Percentiles rank a stretch among this genome's conserved stretches.
Evolutionary conservation across 2,888 invertebrate genomes (phyloP).

Genomic region (Ornithoptera alexandrae): DNA sequence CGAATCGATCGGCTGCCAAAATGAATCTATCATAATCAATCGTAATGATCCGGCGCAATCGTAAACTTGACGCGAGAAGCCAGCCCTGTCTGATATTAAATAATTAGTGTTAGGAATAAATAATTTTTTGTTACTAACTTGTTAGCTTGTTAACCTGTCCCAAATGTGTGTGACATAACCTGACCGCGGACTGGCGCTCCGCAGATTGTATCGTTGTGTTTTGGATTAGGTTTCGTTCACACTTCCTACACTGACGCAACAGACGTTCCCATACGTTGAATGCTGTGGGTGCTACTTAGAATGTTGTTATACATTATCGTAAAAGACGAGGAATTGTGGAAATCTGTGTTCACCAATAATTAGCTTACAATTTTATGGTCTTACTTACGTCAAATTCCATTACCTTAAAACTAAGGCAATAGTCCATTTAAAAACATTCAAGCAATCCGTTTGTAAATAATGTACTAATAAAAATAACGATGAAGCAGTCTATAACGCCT

Average conservation of each 20-base stretch:
- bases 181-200: slow-evolving; percentile 32
- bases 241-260: slow-evolving; percentile 60
- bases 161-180: slow-evolving; percentile 40
- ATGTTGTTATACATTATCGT: slow-evolving; percentile 2
- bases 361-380: not conserved
- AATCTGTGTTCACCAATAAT: not conserved
- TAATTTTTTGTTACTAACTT: no score
- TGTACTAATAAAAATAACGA: not conserved
- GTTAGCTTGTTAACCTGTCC: slow-evolving; percentile 33
- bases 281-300: slow-evolving; percentile 16
- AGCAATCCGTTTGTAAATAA: not conserved
- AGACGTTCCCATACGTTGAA: slow-evolving; percentile 52
- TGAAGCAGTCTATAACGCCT: not conserved
- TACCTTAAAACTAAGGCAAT: no score
- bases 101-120: slow-evolving; percentile 35
- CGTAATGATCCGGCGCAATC: slow-evolving; percentile 27
- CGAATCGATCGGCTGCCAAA: slow-evolving; percentile 34
- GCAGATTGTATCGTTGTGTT: slow-evolving; percentile 41
- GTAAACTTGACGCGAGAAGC: slow-evolving; percentile 21
- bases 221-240: slow-evolving; percentile 60
- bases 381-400: not conserved
- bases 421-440: not conserved
- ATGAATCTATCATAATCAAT: slow-evolving; percentile 34
- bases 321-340: not conserved
- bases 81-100: slow-evolving; percentile 29